Base-by-base conservation (phyloP, 1,140 invertebrate genomes). In the Pseudomyrmex sp. region DNA sequence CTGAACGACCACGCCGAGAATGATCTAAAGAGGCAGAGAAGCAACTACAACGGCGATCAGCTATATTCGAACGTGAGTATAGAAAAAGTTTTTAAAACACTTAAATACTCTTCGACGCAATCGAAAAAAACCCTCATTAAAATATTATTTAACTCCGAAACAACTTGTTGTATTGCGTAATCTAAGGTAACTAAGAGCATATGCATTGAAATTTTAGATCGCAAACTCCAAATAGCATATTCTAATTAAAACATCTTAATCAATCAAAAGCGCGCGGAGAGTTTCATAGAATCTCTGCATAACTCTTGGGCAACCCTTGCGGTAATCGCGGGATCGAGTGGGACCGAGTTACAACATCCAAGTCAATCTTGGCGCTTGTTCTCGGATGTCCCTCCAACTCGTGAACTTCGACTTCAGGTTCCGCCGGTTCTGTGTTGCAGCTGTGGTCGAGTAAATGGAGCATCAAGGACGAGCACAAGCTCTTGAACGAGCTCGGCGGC, bases 11-110 rank as follows among this genome's bases (percentile, higher is more conserved):
- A 97, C 93, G 95, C 96, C 2, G 97, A 98, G 79, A 97, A 98
- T 79, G 97, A 98, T 87, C 95, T 97, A 10, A 98, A 98, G 92
- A 96, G 97, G 93, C 97, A 98, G 90, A 95, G 97, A 92, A 96
- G 96, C 90, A 97, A 97, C 82, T 98, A 98, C 92, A 98, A 97
- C 90, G 97, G 97, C n/a, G 98, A 98, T 93, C 97, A 98, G 91
- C 95, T 98, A 75, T 98, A 98, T 92, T 96, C 97, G 9, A 98
- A 98, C 92, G 97, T 98, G 95, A 97, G 97, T 97, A 85, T 82
- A 26, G 26, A 46, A 70, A 18, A 8, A 46, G 4, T 2, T 65
- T 35, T 20, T 20, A 18, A 20, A 23, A 23, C 20, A 23, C 1
- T 18, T 18, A 23, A 23, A 26, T 26, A 3, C 2, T 5, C 35